A percentile compares a stretch with the other conserved stretches of the same genome.
phyloP scores from a whole-genome alignment of 2,888 invertebrate species.

The Drosophila yooni region DNA sequence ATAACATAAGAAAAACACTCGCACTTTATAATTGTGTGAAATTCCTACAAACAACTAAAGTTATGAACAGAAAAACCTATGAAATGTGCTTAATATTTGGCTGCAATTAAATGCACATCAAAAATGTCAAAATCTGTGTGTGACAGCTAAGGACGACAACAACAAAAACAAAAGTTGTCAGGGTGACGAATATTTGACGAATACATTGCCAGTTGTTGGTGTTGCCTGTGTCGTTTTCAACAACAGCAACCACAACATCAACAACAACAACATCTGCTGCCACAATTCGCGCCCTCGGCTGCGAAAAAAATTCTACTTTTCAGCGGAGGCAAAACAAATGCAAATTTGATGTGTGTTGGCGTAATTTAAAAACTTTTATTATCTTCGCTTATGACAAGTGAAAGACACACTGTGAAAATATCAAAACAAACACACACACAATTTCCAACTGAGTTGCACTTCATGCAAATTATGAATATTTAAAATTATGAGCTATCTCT shows the following conservation, averaged over 20 bases:
- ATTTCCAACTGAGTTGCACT: conserved; percentile 54
- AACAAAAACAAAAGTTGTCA: conserved; percentile 31
- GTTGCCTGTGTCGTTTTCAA: not conserved
- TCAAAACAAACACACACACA: conserved; percentile 33
- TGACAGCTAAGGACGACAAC: conserved; percentile 42
- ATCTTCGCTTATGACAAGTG: conserved; percentile 45
- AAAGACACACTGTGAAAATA: conserved; percentile 7
- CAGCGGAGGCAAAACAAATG: conserved; percentile 29
- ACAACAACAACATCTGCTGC: conserved; percentile 23
- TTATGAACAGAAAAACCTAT: conserved; percentile 2
- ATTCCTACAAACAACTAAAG: conserved; percentile 17
- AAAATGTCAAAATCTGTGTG: conserved; percentile 54
- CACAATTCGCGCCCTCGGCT: not conserved
- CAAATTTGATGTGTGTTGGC: conserved; percentile 8
- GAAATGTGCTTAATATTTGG: conserved; percentile 33
- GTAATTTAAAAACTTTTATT: conserved; percentile 77
- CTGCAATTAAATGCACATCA: conserved; percentile 77
- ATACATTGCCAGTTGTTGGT: conserved; percentile 19
- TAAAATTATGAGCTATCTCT: conserved; percentile 55
- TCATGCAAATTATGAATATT: conserved; percentile 73
- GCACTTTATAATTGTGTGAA: conserved; percentile 13
- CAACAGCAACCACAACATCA: not conserved
- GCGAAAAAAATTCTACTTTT: conserved; percentile 43
- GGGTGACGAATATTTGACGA: conserved; percentile 42
- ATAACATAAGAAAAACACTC: conserved; percentile 2